phyloP scores from a whole-genome alignment of 2,113 vertebrate genomes.

The Probosciger aterrimus region DNA sequence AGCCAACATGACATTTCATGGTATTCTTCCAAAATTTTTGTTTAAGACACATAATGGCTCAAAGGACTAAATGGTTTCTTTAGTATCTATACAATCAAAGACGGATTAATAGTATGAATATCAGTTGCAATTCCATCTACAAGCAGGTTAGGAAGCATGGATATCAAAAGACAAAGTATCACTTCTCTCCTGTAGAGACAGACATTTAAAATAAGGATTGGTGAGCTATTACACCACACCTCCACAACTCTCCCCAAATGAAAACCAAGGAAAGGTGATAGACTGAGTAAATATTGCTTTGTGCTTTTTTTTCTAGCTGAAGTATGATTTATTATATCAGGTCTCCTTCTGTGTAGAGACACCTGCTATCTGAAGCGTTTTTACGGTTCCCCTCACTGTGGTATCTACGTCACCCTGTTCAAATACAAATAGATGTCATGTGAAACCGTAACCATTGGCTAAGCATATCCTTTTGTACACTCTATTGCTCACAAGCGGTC shows the following conservation, averaged over 20 bases:
- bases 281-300: background rate
- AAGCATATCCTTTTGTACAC: background rate
- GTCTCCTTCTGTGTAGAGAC: background rate
- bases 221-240: background rate
- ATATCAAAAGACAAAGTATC: background rate
- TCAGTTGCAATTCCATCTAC: background rate
- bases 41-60: background rate
- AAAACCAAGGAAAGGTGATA: background rate
- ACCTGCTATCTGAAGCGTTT: background rate
- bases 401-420: background rate
- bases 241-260: background rate
- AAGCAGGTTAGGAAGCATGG: background rate
- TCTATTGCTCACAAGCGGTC: background rate
- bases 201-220: background rate
- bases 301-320: background rate
- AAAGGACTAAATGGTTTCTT: background rate
- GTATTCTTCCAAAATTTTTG: background rate
- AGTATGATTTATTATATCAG: background rate
- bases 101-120: background rate
- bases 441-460: background rate
- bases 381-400: background rate
- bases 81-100: background rate
- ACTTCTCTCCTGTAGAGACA: background rate
- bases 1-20: background rate
- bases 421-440: background rate